phyloP scores from a whole-genome alignment of 2,888 invertebrate species.

The Thymelicus acteon region DNA sequence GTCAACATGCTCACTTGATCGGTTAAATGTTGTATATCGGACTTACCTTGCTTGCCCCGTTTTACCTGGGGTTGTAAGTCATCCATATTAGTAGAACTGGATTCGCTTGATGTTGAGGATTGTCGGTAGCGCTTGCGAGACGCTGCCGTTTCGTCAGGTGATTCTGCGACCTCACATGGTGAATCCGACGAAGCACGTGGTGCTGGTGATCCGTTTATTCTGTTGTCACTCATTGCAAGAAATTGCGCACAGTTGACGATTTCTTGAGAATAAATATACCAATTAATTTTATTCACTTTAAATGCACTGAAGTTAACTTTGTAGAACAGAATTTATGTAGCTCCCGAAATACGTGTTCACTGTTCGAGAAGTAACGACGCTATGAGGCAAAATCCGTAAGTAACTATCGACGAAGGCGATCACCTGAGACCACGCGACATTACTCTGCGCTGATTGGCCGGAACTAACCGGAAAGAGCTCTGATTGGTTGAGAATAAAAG shows the following conservation, averaged over 20 bases:
- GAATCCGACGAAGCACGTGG: neutral
- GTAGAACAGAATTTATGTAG: neutral
- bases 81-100: neutral
- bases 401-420: neutral
- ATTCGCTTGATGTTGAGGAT: neutral
- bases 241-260: neutral
- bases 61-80: conserved; percentile 16
- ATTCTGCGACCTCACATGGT: neutral
- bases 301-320: neutral
- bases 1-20: neutral
- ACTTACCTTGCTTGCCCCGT: conserved; percentile 19
- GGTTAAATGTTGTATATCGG: neutral
- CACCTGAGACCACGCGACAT: neutral
- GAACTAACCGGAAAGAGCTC: neutral
- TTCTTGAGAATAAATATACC: neutral
- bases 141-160: neutral
- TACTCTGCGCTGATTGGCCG: neutral
- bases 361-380: neutral
- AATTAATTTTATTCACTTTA: neutral
- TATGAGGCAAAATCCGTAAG: neutral
- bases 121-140: neutral
- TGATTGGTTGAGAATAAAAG: conserved; percentile 4
- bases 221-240: neutral
- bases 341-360: neutral
- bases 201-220: neutral